Percentiles rank a stretch among this genome's conserved stretches.
Conservation (phyloP, 1,140 invertebrate species). For the Drosophila triauraria region DNA sequence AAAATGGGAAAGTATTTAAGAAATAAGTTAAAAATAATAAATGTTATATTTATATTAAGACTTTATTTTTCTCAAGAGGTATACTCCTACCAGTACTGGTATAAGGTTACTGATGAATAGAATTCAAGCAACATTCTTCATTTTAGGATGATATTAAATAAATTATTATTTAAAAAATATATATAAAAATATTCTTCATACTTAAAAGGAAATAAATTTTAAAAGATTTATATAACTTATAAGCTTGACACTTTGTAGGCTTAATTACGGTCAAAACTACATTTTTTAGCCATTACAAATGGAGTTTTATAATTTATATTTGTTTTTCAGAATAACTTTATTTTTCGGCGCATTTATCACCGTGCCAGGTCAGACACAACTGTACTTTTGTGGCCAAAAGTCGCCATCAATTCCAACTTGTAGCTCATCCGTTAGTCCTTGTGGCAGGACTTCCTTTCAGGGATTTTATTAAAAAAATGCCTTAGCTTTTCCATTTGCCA, state of each 20-base stretch:
- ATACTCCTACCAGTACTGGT: too few species aligned
- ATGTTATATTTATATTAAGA: not conserved
- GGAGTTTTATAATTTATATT: too few species aligned
- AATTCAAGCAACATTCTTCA: too few species aligned
- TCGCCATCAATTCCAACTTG: constrained; percentile 10
- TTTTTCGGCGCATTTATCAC: not conserved
- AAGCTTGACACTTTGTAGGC: too few species aligned
- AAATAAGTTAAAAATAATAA: not conserved
- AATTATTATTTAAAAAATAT: not conserved
- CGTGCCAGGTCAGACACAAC: not conserved
- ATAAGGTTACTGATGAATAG: too few species aligned
- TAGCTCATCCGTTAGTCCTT: constrained; percentile 37
- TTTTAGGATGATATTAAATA: not conserved
- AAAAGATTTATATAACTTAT: too few species aligned
- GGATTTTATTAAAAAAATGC: constrained; percentile 73
- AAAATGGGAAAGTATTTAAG: not conserved
- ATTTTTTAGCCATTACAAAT: too few species aligned
- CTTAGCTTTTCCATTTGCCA: constrained; percentile 67
- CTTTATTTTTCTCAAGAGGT: too few species aligned
- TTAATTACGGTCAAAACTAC: too few species aligned
- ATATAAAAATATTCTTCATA: too few species aligned
- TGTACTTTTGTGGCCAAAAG: constrained; percentile 17
- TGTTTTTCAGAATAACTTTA: not conserved
- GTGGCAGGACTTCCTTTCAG: constrained; percentile 30
- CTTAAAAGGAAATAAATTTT: too few species aligned